These are phyloP conservation scores for Megalurothrips usitatus DNA, from an alignment of 2,888 invertebrate species.

Conservation along the genomic window DNA sequence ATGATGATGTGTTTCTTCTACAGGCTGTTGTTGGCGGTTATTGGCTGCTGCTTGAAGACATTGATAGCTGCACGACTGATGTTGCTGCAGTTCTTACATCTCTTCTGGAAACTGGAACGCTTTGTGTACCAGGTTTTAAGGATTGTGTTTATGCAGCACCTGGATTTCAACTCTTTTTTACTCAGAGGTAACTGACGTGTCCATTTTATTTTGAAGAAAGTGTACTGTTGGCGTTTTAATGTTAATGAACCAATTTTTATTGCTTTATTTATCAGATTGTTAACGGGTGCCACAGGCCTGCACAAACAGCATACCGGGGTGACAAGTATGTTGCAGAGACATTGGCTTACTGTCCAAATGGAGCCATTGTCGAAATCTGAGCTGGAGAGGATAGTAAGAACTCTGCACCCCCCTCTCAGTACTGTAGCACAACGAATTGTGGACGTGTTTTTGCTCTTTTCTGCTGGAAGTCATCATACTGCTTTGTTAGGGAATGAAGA, in stretches of 20 bases:
- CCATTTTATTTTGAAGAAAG: neutral
- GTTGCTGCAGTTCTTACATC: slow-evolving; percentile 83
- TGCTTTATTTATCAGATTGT: slow-evolving; percentile 49
- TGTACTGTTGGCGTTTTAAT: neutral
- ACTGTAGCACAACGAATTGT: slow-evolving; percentile 72
- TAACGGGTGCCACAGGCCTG: slow-evolving; percentile 57
- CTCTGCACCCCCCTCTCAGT: slow-evolving; percentile 63
- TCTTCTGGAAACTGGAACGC: slow-evolving; percentile 72
- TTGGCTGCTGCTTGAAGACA: slow-evolving; percentile 93
- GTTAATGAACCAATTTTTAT: neutral
- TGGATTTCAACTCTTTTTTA: slow-evolving; percentile 89
- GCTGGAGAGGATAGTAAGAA: slow-evolving; percentile 65
- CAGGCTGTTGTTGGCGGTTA: slow-evolving; percentile 77
- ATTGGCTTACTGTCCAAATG: slow-evolving; percentile 75
- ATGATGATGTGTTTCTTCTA: slow-evolving; percentile 37
- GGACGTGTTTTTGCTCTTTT: slow-evolving; percentile 77
- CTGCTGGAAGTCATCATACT: slow-evolving; percentile 61
- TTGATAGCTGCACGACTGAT: slow-evolving; percentile 90
- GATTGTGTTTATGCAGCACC: slow-evolving; percentile 74
- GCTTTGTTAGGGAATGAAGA: slow-evolving; percentile 46
- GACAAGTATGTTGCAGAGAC: slow-evolving; percentile 69
- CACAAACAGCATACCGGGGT: slow-evolving; percentile 59
- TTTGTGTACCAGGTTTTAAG: slow-evolving; percentile 85
- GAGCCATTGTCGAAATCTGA: slow-evolving; percentile 73
- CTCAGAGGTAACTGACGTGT: slow-evolving; percentile 55